Conservation (phyloP, 2,797 vertebrate genomes). For the Acrocephalus scirpaceus region DNA sequence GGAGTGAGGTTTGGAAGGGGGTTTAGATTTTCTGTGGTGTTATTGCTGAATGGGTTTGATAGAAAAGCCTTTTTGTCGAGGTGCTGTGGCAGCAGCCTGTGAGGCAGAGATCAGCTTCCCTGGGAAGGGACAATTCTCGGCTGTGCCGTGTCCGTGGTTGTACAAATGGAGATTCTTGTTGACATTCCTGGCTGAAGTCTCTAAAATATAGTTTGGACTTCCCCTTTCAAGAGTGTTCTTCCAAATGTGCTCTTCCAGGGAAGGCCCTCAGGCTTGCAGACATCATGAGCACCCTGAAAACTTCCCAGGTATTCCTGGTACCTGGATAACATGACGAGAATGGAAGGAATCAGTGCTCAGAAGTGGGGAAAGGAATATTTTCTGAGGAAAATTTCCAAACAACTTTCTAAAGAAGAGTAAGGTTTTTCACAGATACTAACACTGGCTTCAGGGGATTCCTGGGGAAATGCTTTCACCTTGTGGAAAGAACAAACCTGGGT, state of each 20-base stretch:
- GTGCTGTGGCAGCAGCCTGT: background rate
- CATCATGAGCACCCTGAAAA: background rate
- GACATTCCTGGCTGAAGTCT: background rate
- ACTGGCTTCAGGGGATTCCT: background rate
- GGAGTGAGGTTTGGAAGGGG: fast-evolving
- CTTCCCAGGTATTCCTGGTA: background rate
- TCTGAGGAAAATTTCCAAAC: background rate
- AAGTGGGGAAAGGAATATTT: background rate
- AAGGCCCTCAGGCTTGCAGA: background rate
- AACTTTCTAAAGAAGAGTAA: background rate
- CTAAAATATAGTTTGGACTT: background rate
- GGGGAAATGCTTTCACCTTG: background rate
- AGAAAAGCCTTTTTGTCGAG: background rate
- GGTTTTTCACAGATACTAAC: background rate
- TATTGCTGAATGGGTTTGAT: background rate
- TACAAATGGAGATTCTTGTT: background rate
- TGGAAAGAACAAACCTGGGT: background rate
- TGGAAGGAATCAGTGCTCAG: background rate
- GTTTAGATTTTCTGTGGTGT: background rate
- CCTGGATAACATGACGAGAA: background rate
- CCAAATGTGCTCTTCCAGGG: background rate
- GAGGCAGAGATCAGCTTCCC: background rate
- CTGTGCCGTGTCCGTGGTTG: fast-evolving
- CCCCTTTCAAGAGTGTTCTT: background rate
- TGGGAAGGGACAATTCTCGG: background rate